Evolutionary conservation across 2,888 invertebrate species (phyloP).

Genomic region (Drosophila helvetica): DNA sequence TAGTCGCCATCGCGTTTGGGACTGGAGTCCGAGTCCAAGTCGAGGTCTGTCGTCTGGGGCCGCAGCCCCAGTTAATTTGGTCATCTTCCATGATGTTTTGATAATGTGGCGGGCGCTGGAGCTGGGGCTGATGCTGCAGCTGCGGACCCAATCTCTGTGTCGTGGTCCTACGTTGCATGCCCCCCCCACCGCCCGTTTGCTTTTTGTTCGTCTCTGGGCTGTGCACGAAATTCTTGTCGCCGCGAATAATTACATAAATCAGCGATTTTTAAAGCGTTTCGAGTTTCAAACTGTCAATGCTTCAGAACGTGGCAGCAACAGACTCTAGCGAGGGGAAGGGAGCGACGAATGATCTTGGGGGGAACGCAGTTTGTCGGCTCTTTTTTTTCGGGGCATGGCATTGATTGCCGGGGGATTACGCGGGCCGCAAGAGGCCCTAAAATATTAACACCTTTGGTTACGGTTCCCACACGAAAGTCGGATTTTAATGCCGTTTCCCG

Average conservation of each 20-base stretch:
- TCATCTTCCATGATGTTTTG: slow-evolving; percentile 82
- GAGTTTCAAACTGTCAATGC: slow-evolving; percentile 78
- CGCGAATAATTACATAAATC: slow-evolving; percentile 81
- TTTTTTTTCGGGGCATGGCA: slow-evolving; percentile 57
- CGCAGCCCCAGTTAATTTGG: slow-evolving; percentile 75
- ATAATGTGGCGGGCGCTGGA: slow-evolving; percentile 66
- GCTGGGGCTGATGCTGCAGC: slow-evolving; percentile 19
- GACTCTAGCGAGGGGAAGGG: background rate
- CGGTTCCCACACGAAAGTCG: slow-evolving; percentile 47
- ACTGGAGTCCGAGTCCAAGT: background rate
- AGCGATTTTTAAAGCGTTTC: slow-evolving; percentile 78
- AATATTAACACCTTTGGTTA: slow-evolving; percentile 40
- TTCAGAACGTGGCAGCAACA: slow-evolving; percentile 6
- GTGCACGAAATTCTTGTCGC: slow-evolving; percentile 76
- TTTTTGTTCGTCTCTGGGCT: slow-evolving; percentile 31
- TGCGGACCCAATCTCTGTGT: slow-evolving; percentile 29
- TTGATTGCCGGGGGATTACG: slow-evolving; percentile 63
- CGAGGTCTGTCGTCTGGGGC: slow-evolving; percentile 37
- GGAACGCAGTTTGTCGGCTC: slow-evolving; percentile 60
- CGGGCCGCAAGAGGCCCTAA: slow-evolving; percentile 15
- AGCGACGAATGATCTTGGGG: slow-evolving; percentile 23
- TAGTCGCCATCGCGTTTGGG: slow-evolving; percentile 49
- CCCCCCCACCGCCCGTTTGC: too few relatives aligned
- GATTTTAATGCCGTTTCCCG: slow-evolving; percentile 25
- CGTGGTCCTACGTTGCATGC: slow-evolving; percentile 21